Evolutionary conservation across 2,888 invertebrate genomes (phyloP), one percentile per base, ranked within the genome.

Genomic region (Agonopterix alstromeriana): DNA sequence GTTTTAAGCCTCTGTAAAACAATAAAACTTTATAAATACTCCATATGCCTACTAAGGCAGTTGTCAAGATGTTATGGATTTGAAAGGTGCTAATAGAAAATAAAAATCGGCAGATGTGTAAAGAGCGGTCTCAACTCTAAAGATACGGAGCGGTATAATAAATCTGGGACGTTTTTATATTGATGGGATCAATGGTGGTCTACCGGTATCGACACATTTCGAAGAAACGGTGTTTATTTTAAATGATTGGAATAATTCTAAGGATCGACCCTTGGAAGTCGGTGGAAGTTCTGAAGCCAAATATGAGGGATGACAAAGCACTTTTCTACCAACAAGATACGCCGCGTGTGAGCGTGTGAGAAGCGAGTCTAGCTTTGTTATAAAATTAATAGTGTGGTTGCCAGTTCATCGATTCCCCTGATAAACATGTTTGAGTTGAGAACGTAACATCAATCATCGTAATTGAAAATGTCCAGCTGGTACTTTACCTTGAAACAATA

Each of bases 391-490:
- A 79, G 77, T 63, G n/a, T 9, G 58, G 61, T 76, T 63, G 63
- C 54, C 65, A 65, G 60, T 61, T 71, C 76, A 82, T 78, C 74
- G 81, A 81, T 82, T 74, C 74, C 73, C 61, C 61, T 70, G 77
- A 82, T 81, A 82, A 82, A 82, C 80, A 78, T 72, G 79, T 80
- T 77, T 67, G 67, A 75, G 76, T 71, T 63, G 75, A 76, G 69
- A 73, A 69, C 64, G 65, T 56, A 65, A 74, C 77, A 84, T 83
- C 78, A 81, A 83, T 85, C 82, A 83, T 72, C 58, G 57, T 60
- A 81, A 82, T 82, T 81, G 81, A 82, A 84, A 82, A 76, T 69
- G 70, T 70, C 73, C 77, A 77, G 73, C 77, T 78, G 78, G 11
- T 12, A 38, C 64, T 69, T 66, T 65, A 38, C 38, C n/a, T 42